Conservation (phyloP, 2,113 vertebrate genomes). For the Nematolebias whitei region DNA sequence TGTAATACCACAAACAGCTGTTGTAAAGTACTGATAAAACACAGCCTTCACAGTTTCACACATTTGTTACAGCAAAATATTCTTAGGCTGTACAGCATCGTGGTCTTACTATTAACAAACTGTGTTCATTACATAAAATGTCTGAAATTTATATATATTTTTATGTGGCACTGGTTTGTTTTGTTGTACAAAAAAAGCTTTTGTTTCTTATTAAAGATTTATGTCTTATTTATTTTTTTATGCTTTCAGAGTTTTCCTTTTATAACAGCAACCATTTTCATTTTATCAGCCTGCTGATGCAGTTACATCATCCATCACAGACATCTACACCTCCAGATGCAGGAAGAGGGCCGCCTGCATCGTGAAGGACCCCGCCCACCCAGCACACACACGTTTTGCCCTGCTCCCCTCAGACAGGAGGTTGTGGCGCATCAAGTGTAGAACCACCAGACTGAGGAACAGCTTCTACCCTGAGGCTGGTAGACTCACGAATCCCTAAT, state of each 20-base stretch:
- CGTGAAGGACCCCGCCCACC: no score
- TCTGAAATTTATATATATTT: conserved; percentile 22
- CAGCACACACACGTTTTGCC: no score
- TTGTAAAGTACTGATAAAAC: neutral
- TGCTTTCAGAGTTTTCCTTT: no score
- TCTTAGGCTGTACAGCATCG: neutral
- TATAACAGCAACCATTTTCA: neutral
- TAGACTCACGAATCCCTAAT: no score
- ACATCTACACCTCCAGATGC: no score
- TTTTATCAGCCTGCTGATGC: conserved; percentile 27
- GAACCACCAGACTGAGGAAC: no score
- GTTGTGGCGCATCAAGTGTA: no score
- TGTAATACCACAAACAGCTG: conserved; percentile 7
- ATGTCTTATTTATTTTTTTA: no score
- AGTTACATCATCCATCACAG: no score
- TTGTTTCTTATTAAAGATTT: neutral
- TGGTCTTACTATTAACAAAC: conserved; percentile 3
- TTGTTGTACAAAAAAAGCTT: conserved; percentile 17
- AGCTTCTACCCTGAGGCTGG: no score
- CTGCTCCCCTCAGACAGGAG: no score
- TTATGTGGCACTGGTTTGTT: conserved; percentile 36
- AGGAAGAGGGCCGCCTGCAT: no score
- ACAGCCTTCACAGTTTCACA: conserved; percentile 3
- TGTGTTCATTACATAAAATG: conserved; percentile 34
- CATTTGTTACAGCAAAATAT: neutral